A percentile compares a stretch with the other conserved stretches of the same genome.
Conservation (phyloP, 2,797 vertebrate genomes). For the Amblyraja radiata region DNA sequence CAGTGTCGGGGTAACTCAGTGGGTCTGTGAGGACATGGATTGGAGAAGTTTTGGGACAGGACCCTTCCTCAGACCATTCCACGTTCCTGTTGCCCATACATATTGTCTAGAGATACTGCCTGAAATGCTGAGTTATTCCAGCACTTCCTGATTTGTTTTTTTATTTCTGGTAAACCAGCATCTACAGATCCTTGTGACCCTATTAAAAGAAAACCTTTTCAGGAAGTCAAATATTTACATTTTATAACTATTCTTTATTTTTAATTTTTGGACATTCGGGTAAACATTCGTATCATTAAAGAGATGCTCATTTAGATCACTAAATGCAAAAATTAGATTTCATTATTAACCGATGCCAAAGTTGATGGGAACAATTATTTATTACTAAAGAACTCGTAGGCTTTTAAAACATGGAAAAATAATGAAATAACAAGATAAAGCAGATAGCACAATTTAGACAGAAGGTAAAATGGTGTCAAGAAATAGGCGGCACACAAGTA, state of each 20-base stretch:
- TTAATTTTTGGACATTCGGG: neutral
- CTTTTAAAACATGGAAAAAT: neutral
- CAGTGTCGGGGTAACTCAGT: too few relatives aligned
- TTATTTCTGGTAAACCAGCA: too few relatives aligned
- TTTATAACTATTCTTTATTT: neutral
- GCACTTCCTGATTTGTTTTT: too few relatives aligned
- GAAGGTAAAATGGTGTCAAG: neutral
- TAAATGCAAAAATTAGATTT: neutral
- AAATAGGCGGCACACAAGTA: too few relatives aligned
- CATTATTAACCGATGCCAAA: neutral
- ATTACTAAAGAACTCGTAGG: neutral
- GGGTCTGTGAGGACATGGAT: too few relatives aligned
- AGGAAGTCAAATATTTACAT: neutral
- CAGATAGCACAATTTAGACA: neutral
- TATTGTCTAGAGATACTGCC: too few relatives aligned
- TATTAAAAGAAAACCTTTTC: too few relatives aligned
- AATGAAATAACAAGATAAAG: neutral
- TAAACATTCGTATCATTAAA: neutral
- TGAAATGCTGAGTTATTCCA: too few relatives aligned
- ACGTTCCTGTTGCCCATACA: too few relatives aligned
- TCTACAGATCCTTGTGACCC: too few relatives aligned
- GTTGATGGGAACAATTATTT: neutral
- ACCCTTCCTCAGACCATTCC: too few relatives aligned
- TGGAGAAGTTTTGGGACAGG: too few relatives aligned
- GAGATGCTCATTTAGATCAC: neutral